These are phyloP conservation scores for cat (Felis catus) DNA, from an alignment of 2,113 vertebrate species.

Conservation along the genomic window DNA sequence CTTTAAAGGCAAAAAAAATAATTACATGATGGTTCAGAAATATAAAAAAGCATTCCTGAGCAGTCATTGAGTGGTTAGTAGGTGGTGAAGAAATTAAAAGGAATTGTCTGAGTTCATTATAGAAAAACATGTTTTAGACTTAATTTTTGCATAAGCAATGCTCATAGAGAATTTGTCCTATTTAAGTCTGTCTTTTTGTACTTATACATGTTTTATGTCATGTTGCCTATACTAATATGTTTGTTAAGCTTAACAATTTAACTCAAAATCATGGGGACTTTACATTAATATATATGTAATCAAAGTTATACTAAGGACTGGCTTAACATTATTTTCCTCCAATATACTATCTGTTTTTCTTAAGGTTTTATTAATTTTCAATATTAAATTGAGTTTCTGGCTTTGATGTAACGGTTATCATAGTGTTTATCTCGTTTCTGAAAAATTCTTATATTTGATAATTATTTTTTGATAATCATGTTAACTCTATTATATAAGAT, in stretches of 20 bases:
- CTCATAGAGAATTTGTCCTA: neutral
- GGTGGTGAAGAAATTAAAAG: neutral
- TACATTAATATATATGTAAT: neutral
- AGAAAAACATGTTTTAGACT: slow-evolving; percentile 29
- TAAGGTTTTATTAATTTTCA: slow-evolving; percentile 22
- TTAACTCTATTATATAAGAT: neutral
- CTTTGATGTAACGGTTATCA: neutral
- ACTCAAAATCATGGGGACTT: neutral
- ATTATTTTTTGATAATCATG: neutral
- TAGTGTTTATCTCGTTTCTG: neutral
- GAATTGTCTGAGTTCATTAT: neutral
- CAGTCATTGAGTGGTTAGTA: neutral
- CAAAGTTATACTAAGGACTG: neutral
- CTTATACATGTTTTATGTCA: slow-evolving; percentile 48
- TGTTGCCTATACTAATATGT: slow-evolving; percentile 65
- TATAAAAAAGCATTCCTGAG: neutral
- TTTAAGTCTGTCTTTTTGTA: slow-evolving; percentile 40
- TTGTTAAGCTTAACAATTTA: slow-evolving; percentile 50
- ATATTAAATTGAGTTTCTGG: neutral
- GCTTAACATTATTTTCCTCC: neutral
- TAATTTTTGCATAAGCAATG: neutral
- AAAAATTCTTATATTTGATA: neutral
- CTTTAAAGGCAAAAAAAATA: neutral
- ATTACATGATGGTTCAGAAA: neutral
- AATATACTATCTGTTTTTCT: neutral